These are phyloP conservation scores for Lepidotrigona ventralis DNA, from an alignment of 1,140 invertebrate species.

Conservation along the genomic window DNA sequence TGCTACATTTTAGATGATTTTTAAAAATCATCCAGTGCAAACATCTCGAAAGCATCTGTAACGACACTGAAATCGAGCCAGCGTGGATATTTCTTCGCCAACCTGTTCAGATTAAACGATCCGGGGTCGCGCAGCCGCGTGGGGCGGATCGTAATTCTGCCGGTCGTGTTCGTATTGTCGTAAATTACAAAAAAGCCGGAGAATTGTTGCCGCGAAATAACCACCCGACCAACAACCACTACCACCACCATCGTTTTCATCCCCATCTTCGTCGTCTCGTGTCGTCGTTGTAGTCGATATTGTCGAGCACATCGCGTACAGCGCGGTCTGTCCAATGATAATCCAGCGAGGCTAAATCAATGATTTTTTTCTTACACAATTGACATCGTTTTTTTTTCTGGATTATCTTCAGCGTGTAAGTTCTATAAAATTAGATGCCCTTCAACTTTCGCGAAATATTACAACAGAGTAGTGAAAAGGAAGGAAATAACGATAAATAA, in stretches of 20 bases:
- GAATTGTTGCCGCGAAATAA: slow-evolving; percentile 46
- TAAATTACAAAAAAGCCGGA: slow-evolving; percentile 45
- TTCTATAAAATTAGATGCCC: too few species aligned
- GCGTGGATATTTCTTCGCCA: not conserved
- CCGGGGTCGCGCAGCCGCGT: not conserved
- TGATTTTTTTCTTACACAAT: too few species aligned
- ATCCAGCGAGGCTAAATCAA: too few species aligned
- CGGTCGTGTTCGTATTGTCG: slow-evolving; percentile 42
- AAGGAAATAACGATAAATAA: too few species aligned
- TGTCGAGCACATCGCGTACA: not conserved
- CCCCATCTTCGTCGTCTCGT: not conserved
- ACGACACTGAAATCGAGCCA: not conserved
- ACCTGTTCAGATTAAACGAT: slow-evolving; percentile 2
- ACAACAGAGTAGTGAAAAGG: too few species aligned
- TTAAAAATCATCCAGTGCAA: not conserved
- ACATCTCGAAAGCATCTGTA: not conserved
- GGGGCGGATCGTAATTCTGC: slow-evolving; percentile 29
- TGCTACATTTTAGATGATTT: not conserved
- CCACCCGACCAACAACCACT: not conserved
- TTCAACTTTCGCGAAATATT: too few species aligned
- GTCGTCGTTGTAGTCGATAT: not conserved
- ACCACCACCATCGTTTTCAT: not conserved
- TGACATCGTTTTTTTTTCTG: too few species aligned
- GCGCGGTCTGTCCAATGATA: too few species aligned
- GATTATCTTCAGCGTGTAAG: too few species aligned